Conservation (phyloP, 1,140 invertebrate species). For the Ips typographus region DNA sequence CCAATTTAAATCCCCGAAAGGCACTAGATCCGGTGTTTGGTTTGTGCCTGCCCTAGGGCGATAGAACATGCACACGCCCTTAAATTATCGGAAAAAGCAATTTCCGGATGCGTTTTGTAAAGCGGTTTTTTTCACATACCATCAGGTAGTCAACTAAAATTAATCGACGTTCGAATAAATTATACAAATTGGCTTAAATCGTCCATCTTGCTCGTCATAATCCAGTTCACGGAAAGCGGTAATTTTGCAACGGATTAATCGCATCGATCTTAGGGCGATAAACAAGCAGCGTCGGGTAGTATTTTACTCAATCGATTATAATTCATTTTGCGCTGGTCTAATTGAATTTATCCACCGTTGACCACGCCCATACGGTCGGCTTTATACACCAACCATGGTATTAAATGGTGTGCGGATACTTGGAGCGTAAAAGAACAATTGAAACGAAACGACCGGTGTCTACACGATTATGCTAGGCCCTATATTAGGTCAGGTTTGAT, state of each 20-base stretch:
- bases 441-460: conserved; percentile 4
- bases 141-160: no score
- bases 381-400: conserved; percentile 11
- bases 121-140: no score
- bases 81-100: conserved; percentile 50
- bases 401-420: conserved; percentile 27
- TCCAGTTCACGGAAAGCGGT: conserved; percentile 7
- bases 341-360: conserved; percentile 29
- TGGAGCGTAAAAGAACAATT: conserved; percentile 27
- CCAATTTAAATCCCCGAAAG: conserved; percentile 49
- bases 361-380: conserved; percentile 20
- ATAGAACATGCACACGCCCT: conserved; percentile 48
- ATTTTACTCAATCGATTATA: conserved; percentile 22
- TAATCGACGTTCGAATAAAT: neutral
- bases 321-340: conserved; percentile 23
- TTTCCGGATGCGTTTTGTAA: conserved; percentile 35
- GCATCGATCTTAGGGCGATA: conserved; percentile 11
- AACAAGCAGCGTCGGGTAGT: conserved; percentile 14
- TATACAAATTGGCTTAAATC: neutral
- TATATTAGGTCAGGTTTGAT: no score
- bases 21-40: conserved; percentile 48
- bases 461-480: no score
- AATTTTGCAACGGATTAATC: conserved; percentile 10
- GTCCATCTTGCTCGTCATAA: neutral
- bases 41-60: conserved; percentile 47